phyloP scores from a whole-genome alignment of 2,113 vertebrate genomes.

The Tautogolabrus adspersus region DNA sequence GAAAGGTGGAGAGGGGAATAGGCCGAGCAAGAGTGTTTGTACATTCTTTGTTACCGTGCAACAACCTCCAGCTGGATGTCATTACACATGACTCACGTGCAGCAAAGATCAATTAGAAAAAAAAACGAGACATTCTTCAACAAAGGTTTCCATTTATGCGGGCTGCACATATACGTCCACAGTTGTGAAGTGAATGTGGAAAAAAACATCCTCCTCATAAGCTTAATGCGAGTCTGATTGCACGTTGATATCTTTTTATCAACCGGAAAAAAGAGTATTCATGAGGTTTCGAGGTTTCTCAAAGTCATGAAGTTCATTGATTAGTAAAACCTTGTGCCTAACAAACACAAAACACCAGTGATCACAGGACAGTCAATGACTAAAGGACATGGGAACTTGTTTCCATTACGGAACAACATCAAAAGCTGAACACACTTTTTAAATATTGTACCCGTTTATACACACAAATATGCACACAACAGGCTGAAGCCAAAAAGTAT shows the following conservation, averaged over 20 bases:
- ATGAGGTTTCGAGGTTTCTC: background rate
- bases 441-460: background rate
- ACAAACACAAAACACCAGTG: background rate
- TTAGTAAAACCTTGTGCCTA: no score
- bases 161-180: constrained; percentile 40
- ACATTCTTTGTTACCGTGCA: constrained; percentile 48
- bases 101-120: constrained; percentile 48
- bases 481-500: background rate
- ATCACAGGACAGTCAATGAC: background rate
- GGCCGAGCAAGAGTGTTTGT: constrained; percentile 33
- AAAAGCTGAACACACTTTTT: background rate
- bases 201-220: constrained; percentile 4
- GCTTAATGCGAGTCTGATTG: background rate
- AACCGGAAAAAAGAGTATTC: background rate
- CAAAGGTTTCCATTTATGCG: constrained; percentile 56
- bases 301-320: background rate
- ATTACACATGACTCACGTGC: constrained; percentile 63
- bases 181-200: constrained; percentile 23
- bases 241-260: background rate
- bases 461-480: background rate
- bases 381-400: no score
- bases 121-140: constrained; percentile 30
- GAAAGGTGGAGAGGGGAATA: constrained; percentile 36
- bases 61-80: constrained; percentile 71
- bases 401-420: background rate